Base-by-base conservation (phyloP, 1,140 invertebrate species). In the Dendrolimus kikuchii region DNA sequence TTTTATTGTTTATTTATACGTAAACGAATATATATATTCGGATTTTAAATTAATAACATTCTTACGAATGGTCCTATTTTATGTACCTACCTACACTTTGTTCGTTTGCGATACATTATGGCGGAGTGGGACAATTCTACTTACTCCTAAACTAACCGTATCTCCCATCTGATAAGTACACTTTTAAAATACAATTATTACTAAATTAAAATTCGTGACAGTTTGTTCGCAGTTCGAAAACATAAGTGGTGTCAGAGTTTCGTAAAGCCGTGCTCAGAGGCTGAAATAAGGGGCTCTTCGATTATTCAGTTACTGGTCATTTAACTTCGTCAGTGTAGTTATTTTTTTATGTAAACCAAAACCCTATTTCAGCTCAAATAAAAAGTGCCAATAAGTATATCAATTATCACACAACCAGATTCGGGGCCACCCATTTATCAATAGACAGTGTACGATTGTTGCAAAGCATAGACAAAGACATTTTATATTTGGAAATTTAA, bases 341-440 rank as follows among this genome's bases (percentile, higher is more conserved):
- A 40, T 23, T 5, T 0, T 42, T 45, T 7, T 38, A 45, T 5
- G 53, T 46, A 40, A 38, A 53, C 55, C 65, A 64, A 62, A 64
- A 47, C 51, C 63, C 51, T 57, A 44, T 62, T 50, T 51, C 62
- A 49, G 63, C 70, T 61, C 46, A 55, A 58, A 71, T 71, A 76
- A 77, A 82, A 75, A n/a, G 82, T 86, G 82, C 81, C 82, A 80
- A 80, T 78, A 77, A 67, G 55, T 54, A 60, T 53, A 74, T 68
- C 55, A 62, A 53, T 59, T 60, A 61, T 68, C 64, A 62, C 57
- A 71, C 68, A 68, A 86, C 82, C 82, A 86, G 82, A 86, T 81
- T 82, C 79, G 82, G 82, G 23, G 82, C 70, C 76, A 77, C 82
- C 81, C 81, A 81, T 82, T 58, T 47, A 53, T 23, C 50, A 57